These are phyloP conservation scores for Hestina assimilis DNA, from an alignment of 1,140 invertebrate species.

Conservation along the genomic window DNA sequence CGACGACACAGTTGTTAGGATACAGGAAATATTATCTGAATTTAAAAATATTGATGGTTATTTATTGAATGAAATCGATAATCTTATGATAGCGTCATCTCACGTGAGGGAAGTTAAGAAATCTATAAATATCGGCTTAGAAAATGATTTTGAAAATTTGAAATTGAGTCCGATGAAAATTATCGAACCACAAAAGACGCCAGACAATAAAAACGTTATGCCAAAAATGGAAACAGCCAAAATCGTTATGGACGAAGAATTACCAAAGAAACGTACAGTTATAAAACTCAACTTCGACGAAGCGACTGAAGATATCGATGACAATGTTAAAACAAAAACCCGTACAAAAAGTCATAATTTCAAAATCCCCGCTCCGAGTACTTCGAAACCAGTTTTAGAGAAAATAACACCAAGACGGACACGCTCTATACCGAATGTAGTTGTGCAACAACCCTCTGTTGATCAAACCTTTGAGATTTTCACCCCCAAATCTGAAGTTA, in stretches of 20 bases:
- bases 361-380: slow-evolving; percentile 53
- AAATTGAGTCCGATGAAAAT: slow-evolving; percentile 33
- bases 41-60: slow-evolving; percentile 29
- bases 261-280: slow-evolving; percentile 51
- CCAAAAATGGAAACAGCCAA: slow-evolving; percentile 27
- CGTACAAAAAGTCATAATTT: no score
- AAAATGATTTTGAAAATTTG: slow-evolving; percentile 46
- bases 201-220: slow-evolving; percentile 31
- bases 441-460: slow-evolving; percentile 24
- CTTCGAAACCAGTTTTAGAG: slow-evolving; percentile 42
- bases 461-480: slow-evolving; percentile 6
- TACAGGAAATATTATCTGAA: slow-evolving; percentile 47
- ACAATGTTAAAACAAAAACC: slow-evolving; percentile 20
- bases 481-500: slow-evolving; percentile 28
- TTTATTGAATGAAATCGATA: slow-evolving; percentile 48
- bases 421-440: slow-evolving; percentile 34
- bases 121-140: slow-evolving; percentile 29
- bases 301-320: slow-evolving; percentile 29
- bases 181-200: slow-evolving; percentile 37
- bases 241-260: slow-evolving; percentile 48
- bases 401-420: slow-evolving; percentile 36
- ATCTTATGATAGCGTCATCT: slow-evolving; percentile 48
- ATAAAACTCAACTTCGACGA: slow-evolving; percentile 54
- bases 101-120: slow-evolving; percentile 29
- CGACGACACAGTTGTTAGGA: slow-evolving; percentile 42